Conservation (phyloP, 2,888 invertebrate species). For the Phoronis australis region DNA sequence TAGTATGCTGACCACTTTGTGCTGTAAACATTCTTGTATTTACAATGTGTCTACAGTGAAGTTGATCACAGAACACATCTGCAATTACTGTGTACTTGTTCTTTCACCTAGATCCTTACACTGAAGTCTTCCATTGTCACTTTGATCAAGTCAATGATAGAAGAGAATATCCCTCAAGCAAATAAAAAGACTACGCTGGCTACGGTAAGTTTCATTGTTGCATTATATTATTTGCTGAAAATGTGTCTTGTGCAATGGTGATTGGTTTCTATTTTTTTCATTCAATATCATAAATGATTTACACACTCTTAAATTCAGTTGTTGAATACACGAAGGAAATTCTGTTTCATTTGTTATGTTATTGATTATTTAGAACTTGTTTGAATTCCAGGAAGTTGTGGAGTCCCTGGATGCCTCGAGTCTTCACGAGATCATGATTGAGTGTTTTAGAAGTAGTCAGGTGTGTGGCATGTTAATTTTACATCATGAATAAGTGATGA, state of each 20-base stretch:
- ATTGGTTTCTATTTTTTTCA: no score
- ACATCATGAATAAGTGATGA: no score
- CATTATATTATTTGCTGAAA: no score
- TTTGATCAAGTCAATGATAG: slow-evolving; percentile 39
- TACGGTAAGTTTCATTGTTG: slow-evolving; percentile 18
- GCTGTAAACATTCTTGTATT: no score
- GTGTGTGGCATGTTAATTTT: no score
- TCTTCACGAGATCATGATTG: slow-evolving; percentile 30
- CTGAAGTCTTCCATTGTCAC: slow-evolving; percentile 40
- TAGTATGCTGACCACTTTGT: no score
- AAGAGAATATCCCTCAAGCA: slow-evolving; percentile 36
- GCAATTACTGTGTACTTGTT: no score
- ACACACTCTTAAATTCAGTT: neutral
- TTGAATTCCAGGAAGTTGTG: slow-evolving; percentile 37
- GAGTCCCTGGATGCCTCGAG: slow-evolving; percentile 42
- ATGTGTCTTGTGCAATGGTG: no score
- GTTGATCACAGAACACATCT: no score
- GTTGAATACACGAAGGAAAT: neutral
- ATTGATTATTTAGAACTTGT: neutral
- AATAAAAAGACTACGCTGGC: slow-evolving; percentile 14
- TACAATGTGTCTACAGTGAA: no score
- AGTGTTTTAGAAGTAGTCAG: slow-evolving; percentile 27
- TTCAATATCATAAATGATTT: no score
- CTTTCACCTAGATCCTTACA: slow-evolving; percentile 33
- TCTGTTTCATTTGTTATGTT: neutral